Evolutionary conservation across 2,888 invertebrate species (phyloP).

Genomic region (Mythimna pallens): DNA sequence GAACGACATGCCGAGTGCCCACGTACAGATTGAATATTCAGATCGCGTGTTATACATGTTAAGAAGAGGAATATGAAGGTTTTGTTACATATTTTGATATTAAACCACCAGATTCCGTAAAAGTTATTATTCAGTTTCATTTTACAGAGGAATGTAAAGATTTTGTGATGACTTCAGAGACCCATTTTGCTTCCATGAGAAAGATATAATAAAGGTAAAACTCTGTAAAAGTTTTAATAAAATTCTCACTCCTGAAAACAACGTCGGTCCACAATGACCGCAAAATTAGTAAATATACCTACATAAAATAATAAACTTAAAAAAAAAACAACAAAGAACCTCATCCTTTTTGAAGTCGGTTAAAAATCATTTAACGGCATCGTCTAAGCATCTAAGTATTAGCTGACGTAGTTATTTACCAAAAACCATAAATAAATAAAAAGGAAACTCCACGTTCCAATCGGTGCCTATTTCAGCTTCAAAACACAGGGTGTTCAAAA

Average conservation of each 20-base stretch:
- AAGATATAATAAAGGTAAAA: background rate
- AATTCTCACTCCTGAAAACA: background rate
- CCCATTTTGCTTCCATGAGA: background rate
- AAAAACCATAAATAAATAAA: constrained; percentile 8
- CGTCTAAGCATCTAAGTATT: background rate
- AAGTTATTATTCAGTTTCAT: constrained; percentile 11
- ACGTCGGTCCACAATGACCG: background rate
- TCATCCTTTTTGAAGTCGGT: no score
- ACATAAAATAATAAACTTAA: no score
- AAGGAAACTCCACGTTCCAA: constrained; percentile 2
- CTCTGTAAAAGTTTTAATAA: background rate
- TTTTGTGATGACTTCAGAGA: constrained; percentile 2
- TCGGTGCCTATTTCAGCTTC: constrained; percentile 7
- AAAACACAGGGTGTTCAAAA: constrained; percentile 23
- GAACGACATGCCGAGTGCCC: constrained; percentile 15
- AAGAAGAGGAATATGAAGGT: constrained; percentile 25
- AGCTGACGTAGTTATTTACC: constrained; percentile 10
- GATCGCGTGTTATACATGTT: constrained; percentile 29
- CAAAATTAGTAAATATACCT: no score
- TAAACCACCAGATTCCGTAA: background rate
- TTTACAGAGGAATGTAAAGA: background rate
- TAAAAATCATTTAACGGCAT: background rate
- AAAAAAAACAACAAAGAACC: no score
- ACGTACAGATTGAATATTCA: constrained; percentile 59
- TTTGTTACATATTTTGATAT: constrained; percentile 23